Evolutionary conservation across 1,140 invertebrate genomes (phyloP).

Genomic region (Drosophila paulistorum): DNA sequence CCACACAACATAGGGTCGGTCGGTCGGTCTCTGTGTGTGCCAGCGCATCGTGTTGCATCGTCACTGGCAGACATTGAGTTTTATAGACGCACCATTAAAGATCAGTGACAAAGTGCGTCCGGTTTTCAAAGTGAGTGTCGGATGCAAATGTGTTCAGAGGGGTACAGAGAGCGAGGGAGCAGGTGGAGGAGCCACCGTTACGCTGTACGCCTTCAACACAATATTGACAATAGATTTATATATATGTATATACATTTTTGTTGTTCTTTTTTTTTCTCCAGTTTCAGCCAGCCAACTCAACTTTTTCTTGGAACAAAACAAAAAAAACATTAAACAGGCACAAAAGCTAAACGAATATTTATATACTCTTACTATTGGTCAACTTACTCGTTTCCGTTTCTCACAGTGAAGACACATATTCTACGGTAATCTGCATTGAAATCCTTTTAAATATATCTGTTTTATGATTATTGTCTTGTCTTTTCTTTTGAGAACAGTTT

Average conservation of each 20-base stretch:
- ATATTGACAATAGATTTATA: slow-evolving; percentile 51
- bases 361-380: too few species aligned
- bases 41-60: slow-evolving; percentile 27
- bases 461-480: too few species aligned
- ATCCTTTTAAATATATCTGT: too few species aligned
- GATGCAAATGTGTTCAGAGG: slow-evolving; percentile 62
- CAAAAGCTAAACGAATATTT: too few species aligned
- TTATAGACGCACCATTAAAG: slow-evolving; percentile 67
- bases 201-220: slow-evolving; percentile 32
- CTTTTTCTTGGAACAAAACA: slow-evolving; percentile 21
- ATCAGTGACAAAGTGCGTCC: slow-evolving; percentile 78
- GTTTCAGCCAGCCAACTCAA: slow-evolving; percentile 6
- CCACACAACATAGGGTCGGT: background rate
- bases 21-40: background rate
- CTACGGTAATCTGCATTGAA: too few species aligned
- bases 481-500: too few species aligned
- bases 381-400: too few species aligned
- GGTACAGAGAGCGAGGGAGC: slow-evolving; percentile 3
- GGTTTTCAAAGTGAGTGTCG: slow-evolving; percentile 66
- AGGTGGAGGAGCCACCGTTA: background rate
- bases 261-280: background rate
- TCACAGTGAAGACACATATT: too few species aligned
- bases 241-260: background rate
- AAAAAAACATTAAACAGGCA: too few species aligned
- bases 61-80: slow-evolving; percentile 11